phyloP scores from a whole-genome alignment of 2,888 invertebrate species.

The Sesamia inferens region DNA sequence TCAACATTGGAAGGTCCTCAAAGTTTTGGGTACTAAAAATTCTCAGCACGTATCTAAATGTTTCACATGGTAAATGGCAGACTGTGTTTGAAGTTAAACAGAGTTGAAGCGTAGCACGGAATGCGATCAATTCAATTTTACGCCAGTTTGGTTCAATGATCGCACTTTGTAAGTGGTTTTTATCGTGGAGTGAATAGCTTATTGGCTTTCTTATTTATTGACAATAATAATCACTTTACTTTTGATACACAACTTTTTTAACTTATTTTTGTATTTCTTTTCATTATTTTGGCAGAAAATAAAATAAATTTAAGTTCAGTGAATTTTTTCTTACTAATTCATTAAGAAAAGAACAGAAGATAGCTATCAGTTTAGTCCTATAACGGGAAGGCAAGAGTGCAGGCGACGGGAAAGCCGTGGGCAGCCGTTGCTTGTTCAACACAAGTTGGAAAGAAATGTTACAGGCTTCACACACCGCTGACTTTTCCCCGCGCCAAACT shows the following conservation, averaged over 20 bases:
- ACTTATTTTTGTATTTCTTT: neutral
- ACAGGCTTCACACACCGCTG: no score
- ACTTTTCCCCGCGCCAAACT: no score
- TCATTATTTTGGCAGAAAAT: no score
- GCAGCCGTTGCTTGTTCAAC: no score
- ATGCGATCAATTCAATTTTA: conserved; percentile 46
- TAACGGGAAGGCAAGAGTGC: no score
- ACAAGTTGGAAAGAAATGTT: no score
- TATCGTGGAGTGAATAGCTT: conserved; percentile 22
- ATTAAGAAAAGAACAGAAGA: no score
- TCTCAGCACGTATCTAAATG: conserved; percentile 68
- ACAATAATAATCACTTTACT: conserved; percentile 14
- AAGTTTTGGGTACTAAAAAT: conserved; percentile 62
- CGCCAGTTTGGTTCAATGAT: conserved; percentile 30
- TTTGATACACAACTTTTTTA: conserved; percentile 9
- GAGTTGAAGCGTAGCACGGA: conserved; percentile 37
- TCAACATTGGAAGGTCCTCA: conserved; percentile 39
- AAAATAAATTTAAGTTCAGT: no score
- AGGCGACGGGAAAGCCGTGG: no score
- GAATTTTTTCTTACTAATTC: no score
- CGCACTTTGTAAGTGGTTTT: conserved; percentile 16
- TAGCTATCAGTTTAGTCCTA: no score
- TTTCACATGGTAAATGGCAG: conserved; percentile 68
- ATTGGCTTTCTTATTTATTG: conserved; percentile 35
- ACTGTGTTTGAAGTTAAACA: conserved; percentile 61